Evolutionary conservation across 2,888 invertebrate genomes (phyloP).

Genomic region (Willowsia nigromaculata): DNA sequence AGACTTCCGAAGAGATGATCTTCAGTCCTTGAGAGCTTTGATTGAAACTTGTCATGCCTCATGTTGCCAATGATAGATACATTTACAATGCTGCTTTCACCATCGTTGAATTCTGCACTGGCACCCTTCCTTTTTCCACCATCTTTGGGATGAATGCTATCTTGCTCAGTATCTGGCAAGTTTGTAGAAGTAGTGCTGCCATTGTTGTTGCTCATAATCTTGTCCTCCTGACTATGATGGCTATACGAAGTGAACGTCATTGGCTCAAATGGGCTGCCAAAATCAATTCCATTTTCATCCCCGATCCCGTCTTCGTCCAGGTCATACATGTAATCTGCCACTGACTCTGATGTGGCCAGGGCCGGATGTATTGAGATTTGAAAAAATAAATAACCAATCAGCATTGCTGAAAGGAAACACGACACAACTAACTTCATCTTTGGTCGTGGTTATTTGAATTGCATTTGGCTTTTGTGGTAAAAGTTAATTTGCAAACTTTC

Average conservation of each 20-base stretch:
- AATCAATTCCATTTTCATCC: not conserved
- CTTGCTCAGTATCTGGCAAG: not conserved
- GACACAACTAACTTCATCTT: not conserved
- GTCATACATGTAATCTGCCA: not conserved
- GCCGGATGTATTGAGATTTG: not conserved
- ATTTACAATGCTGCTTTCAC: not conserved
- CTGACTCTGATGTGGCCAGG: not conserved
- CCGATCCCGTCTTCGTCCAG: not conserved
- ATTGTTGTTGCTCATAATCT: not conserved
- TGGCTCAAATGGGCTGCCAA: slow-evolving; percentile 9
- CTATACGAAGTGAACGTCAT: not conserved
- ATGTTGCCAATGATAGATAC: not conserved
- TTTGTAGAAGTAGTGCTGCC: not conserved
- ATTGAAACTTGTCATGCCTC: slow-evolving; percentile 49
- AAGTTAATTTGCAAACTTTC: too few species aligned
- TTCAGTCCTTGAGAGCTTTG: slow-evolving; percentile 66
- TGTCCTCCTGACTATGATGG: not conserved
- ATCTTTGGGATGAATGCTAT: not conserved
- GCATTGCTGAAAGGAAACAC: not conserved
- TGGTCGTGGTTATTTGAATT: not conserved
- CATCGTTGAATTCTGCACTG: not conserved
- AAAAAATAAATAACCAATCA: not conserved
- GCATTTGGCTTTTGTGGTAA: too few species aligned
- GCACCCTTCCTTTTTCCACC: too few species aligned
- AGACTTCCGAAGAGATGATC: slow-evolving; percentile 70